Percentiles rank a stretch among this genome's conserved stretches.
phyloP scores from a whole-genome alignment of 2,797 vertebrate genomes.

The Coendou prehensilis region DNA sequence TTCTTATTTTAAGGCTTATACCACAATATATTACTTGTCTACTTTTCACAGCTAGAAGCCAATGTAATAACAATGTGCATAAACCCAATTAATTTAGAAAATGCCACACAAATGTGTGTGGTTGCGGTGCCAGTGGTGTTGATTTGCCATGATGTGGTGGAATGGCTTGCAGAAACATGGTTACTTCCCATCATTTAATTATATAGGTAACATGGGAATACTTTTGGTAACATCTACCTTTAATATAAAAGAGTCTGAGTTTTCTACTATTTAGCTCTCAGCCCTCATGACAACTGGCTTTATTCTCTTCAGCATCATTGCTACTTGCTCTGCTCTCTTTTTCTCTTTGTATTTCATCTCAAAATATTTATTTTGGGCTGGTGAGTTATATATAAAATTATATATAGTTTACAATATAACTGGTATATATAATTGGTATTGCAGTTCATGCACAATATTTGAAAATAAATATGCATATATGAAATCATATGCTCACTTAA shows the following conservation, averaged over 20 bases:
- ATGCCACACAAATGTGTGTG: neutral
- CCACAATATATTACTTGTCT: neutral
- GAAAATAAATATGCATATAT: neutral
- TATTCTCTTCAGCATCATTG: neutral
- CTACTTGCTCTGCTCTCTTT: neutral
- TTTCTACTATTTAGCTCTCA: neutral
- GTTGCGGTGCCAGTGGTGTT: neutral
- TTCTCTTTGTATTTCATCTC: constrained; percentile 13
- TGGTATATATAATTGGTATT: neutral
- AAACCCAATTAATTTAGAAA: neutral
- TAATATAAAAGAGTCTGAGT: neutral
- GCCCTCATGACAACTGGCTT: neutral
- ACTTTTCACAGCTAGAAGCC: constrained; percentile 36
- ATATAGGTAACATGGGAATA: neutral
- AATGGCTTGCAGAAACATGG: neutral
- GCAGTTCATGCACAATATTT: neutral
- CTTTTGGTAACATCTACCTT: neutral
- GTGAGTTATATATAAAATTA: no score
- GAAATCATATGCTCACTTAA: neutral
- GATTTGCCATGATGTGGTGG: neutral
- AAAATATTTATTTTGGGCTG: neutral
- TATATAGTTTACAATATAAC: neutral
- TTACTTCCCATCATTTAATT: neutral
- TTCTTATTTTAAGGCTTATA: constrained; percentile 6
- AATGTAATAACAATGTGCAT: neutral